A percentile compares a stretch with the other conserved stretches of the same genome.
Conservation (phyloP, 2,888 invertebrate genomes). For the Chymomyza procnemis region DNA sequence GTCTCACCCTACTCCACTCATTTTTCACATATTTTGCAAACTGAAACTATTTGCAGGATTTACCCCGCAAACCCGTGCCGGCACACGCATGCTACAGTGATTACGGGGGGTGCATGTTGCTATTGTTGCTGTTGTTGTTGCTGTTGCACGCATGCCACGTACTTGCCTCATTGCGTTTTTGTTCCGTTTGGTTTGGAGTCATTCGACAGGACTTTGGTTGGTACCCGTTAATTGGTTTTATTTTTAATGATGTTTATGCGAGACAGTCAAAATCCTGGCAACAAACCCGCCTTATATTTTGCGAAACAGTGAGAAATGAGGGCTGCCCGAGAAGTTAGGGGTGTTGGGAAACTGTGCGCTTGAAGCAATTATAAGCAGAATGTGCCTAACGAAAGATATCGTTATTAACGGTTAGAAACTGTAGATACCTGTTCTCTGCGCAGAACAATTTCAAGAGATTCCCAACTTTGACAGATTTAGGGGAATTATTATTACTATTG, state of each 20-base stretch:
- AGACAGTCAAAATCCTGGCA: constrained; percentile 33
- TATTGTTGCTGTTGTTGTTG: constrained; percentile 24
- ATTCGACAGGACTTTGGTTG: neutral
- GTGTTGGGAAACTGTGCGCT: too few relatives aligned
- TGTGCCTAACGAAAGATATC: too few relatives aligned
- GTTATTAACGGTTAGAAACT: too few relatives aligned
- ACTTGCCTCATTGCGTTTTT: neutral
- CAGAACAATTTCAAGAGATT: too few relatives aligned
- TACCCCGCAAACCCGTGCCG: constrained; percentile 2
- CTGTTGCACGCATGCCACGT: constrained; percentile 14
- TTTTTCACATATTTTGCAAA: constrained; percentile 57
- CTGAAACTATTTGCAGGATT: constrained; percentile 60
- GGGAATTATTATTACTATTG: too few relatives aligned
- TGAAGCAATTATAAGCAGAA: too few relatives aligned
- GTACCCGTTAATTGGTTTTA: constrained; percentile 68
- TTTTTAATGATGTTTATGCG: constrained; percentile 68
- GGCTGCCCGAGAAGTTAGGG: too few relatives aligned
- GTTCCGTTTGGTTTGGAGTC: neutral
- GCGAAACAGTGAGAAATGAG: too few relatives aligned
- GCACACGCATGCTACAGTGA: constrained; percentile 2
- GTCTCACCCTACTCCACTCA: constrained; percentile 12
- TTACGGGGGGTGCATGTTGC: neutral
- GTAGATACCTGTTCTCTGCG: too few relatives aligned
- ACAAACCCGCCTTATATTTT: constrained; percentile 15
- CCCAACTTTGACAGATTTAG: too few relatives aligned